phyloP scores from a whole-genome alignment of 2,888 invertebrate species.

The Osmoderma eremita region DNA sequence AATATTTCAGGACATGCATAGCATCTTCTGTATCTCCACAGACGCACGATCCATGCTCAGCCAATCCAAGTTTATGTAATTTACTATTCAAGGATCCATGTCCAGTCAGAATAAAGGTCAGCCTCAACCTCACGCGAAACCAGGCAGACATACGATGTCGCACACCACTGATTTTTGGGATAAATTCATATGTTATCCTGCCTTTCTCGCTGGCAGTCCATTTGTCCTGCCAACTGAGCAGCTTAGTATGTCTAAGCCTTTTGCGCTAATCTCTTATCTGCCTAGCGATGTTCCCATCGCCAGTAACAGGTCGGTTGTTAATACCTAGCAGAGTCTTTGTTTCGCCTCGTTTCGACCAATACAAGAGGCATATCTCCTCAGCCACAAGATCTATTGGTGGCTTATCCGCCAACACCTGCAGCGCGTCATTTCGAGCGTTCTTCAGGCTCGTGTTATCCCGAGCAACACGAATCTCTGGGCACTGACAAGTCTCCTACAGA shows the following conservation, averaged over 20 bases:
- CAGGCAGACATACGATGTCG: background rate
- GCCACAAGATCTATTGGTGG: background rate
- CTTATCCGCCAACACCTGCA: background rate
- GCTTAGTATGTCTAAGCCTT: background rate
- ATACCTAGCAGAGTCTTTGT: too few species aligned
- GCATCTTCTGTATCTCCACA: conserved; percentile 29
- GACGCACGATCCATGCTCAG: background rate
- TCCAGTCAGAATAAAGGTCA: background rate
- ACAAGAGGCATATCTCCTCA: background rate
- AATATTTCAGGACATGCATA: background rate
- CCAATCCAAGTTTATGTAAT: background rate
- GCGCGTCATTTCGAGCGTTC: conserved; percentile 18
- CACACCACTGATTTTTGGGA: background rate
- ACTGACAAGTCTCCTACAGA: background rate
- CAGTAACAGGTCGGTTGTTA: too few species aligned
- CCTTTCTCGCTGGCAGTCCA: conserved; percentile 4
- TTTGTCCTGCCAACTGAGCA: background rate
- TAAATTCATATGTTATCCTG: conserved; percentile 16
- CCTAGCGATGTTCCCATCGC: too few species aligned
- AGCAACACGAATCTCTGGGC: conserved; percentile 5
- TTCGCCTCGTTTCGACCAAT: too few species aligned
- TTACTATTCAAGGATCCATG: background rate
- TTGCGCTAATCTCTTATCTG: too few species aligned
- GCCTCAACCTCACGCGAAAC: background rate
- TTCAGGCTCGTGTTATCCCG: background rate